These are phyloP conservation scores for Hyperoodon ampullatus DNA, from an alignment of 2,113 vertebrate species.

Conservation along the genomic window DNA sequence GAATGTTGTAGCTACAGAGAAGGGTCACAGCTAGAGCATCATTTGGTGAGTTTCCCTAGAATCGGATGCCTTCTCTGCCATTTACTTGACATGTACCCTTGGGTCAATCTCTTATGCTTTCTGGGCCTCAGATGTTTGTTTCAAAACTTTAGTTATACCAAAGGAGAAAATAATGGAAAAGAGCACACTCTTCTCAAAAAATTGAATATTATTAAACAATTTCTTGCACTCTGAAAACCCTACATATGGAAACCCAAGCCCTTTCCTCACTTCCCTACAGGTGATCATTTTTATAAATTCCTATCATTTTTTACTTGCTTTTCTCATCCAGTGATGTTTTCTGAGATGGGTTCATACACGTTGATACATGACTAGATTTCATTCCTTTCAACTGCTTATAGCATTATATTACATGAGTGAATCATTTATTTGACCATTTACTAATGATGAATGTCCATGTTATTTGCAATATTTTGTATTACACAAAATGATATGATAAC, in stretches of 20 bases:
- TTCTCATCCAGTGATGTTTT: background rate
- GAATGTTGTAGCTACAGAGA: background rate
- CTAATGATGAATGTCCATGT: background rate
- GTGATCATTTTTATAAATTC: background rate
- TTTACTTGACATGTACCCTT: background rate
- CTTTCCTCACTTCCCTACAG: background rate
- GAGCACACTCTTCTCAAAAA: background rate
- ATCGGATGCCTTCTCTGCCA: background rate
- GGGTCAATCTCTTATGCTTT: background rate
- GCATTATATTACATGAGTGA: background rate
- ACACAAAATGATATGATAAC: background rate
- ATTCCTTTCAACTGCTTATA: background rate
- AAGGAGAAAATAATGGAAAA: background rate
- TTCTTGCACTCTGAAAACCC: background rate
- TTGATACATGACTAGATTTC: background rate
- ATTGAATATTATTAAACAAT: background rate
- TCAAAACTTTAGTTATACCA: background rate
- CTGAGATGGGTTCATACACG: background rate
- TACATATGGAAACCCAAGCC: background rate
- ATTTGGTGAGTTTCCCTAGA: background rate
- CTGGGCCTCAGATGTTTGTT: background rate
- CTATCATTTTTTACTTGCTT: background rate
- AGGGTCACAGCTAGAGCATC: background rate
- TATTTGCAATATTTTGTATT: background rate
- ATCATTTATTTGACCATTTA: slow-evolving; percentile 32